A percentile compares a stretch with the other conserved stretches of the same genome.
Conservation (phyloP, 2,113 vertebrate genomes). For the Motacilla tschutschensis region DNA sequence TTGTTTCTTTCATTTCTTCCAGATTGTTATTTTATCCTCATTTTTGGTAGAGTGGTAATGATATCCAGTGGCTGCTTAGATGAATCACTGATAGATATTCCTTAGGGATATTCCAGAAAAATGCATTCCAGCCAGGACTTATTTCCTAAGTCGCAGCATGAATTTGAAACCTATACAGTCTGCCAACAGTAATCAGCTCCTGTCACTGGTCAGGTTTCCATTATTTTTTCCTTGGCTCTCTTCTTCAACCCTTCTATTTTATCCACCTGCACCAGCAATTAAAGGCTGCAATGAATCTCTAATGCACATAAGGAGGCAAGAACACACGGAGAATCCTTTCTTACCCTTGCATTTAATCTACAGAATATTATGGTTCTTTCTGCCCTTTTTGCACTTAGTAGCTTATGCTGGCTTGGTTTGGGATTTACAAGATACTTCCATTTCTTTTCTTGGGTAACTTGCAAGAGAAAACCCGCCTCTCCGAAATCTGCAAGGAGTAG, state of each 20-base stretch:
- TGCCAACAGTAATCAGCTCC: conserved; percentile 1
- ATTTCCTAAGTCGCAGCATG: conserved; percentile 46
- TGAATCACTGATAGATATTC: conserved; percentile 59
- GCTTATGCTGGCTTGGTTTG: neutral
- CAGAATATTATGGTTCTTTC: neutral
- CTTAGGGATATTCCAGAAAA: conserved; percentile 56
- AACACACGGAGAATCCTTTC: neutral
- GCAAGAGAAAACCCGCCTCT: neutral
- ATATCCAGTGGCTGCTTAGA: conserved; percentile 58
- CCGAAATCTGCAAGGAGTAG: neutral
- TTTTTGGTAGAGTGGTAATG: conserved; percentile 49
- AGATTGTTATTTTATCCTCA: conserved; percentile 55
- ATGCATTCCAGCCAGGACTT: conserved; percentile 28
- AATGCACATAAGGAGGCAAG: neutral
- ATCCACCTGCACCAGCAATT: conserved; percentile 3
- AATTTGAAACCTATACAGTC: conserved; percentile 34
- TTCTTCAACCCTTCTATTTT: conserved; percentile 2
- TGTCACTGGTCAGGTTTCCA: conserved; percentile 15
- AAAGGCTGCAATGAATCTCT: conserved; percentile 23
- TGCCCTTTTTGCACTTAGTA: neutral
- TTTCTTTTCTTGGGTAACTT: neutral
- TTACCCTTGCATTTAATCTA: neutral
- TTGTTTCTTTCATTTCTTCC: conserved; percentile 52
- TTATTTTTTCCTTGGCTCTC: conserved; percentile 24
- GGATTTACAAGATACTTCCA: neutral